phyloP scores from a whole-genome alignment of 2,888 invertebrate species.

The Pemphredon lugubris region DNA sequence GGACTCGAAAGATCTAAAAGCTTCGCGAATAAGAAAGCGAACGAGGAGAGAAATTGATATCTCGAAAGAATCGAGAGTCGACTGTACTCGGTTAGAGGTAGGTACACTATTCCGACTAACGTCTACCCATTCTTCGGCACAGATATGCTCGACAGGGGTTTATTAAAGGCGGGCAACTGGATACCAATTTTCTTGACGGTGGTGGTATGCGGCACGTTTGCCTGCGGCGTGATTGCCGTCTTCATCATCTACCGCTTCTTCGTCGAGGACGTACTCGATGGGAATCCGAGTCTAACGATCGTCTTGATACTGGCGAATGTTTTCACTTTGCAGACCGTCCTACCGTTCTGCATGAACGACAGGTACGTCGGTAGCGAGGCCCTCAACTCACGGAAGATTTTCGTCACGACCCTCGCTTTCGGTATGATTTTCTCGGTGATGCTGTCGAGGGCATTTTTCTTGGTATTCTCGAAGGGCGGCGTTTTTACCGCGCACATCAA shows the following conservation, averaged over 20 bases:
- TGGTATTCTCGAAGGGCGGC: slow-evolving; percentile 86
- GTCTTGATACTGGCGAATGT: slow-evolving; percentile 80
- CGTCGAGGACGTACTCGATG: slow-evolving; percentile 86
- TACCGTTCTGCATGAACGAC: slow-evolving; percentile 80
- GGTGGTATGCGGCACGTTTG: slow-evolving; percentile 85
- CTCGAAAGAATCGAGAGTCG: no score
- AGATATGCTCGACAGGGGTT: slow-evolving; percentile 39
- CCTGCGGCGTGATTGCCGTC: slow-evolving; percentile 85
- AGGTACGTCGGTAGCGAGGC: slow-evolving; percentile 68
- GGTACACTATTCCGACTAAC: no score
- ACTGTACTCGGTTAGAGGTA: no score
- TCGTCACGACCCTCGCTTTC: slow-evolving; percentile 84
- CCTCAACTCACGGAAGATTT: slow-evolving; percentile 84
- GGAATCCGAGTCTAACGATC: slow-evolving; percentile 84
- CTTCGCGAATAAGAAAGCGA: no score
- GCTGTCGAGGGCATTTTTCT: slow-evolving; percentile 85
- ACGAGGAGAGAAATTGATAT: neutral
- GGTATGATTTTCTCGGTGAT: slow-evolving; percentile 85
- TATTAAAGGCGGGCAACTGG: slow-evolving; percentile 81
- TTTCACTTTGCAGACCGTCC: slow-evolving; percentile 78
- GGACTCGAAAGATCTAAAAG: no score
- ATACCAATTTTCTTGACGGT: slow-evolving; percentile 86
- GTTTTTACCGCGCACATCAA: slow-evolving; percentile 87
- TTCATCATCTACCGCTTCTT: slow-evolving; percentile 86
- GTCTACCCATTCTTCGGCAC: slow-evolving; percentile 2